Conservation (phyloP, 2,113 vertebrate genomes). For the Ptilorrhoa leucosticta region DNA sequence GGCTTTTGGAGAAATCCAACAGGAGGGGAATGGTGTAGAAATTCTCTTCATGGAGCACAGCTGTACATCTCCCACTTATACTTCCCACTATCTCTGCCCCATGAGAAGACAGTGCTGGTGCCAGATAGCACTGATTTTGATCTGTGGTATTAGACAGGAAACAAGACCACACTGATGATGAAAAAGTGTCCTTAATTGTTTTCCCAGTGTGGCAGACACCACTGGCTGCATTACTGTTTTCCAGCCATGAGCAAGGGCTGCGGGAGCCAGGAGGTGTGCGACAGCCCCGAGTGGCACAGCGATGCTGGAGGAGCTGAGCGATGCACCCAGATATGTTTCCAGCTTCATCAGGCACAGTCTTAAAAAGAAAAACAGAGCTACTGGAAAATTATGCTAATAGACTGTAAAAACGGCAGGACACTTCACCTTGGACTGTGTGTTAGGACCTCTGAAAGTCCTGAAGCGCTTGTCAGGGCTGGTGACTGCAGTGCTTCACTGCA, state of each 20-base stretch:
- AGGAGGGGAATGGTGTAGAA: not conserved
- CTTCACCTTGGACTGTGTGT: fast-evolving
- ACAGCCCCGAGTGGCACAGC: fast-evolving
- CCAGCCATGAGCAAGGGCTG: fast-evolving
- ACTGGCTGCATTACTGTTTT: not conserved
- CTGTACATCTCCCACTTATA: not conserved
- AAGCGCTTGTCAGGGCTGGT: not conserved
- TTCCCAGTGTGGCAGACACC: not conserved
- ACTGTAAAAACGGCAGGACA: not conserved
- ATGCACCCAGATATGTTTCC: not conserved
- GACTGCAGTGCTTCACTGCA: not conserved
- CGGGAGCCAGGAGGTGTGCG: not conserved
- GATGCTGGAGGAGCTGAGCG: not conserved
- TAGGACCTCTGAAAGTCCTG: not conserved
- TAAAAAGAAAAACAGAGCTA: not conserved
- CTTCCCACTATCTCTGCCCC: not conserved
- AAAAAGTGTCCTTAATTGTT: not conserved
- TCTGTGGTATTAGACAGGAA: not conserved
- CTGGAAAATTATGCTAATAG: not conserved
- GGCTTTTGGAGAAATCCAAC: not conserved
- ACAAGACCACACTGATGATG: not conserved
- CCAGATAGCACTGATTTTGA: not conserved
- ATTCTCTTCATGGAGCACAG: not conserved
- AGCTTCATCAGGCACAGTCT: not conserved
- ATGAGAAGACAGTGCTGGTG: not conserved